These are phyloP conservation scores for Crepidodera aurea DNA, from an alignment of 2,888 invertebrate species.

Conservation along the genomic window DNA sequence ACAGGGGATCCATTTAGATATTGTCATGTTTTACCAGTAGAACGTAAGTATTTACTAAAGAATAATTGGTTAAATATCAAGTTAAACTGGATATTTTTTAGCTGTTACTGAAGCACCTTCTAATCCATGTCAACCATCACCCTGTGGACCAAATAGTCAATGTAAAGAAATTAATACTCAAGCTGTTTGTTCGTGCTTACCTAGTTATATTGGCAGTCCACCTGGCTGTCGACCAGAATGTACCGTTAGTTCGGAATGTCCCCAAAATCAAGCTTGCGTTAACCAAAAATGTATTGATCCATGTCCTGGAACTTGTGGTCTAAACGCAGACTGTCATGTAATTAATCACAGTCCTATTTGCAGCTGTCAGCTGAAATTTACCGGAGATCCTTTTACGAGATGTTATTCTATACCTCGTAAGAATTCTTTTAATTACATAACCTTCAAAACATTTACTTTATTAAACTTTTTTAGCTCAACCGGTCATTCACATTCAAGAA, in stretches of 20 bases:
- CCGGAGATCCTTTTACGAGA: slow-evolving; percentile 68
- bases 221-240: slow-evolving; percentile 80
- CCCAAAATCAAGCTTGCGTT: slow-evolving; percentile 70
- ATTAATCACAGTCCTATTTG: slow-evolving; percentile 71
- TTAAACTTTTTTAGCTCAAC: slow-evolving; percentile 43
- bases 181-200: slow-evolving; percentile 74
- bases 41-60: slow-evolving; percentile 63
- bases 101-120: slow-evolving; percentile 71
- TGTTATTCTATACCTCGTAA: slow-evolving; percentile 52
- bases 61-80: no score
- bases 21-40: slow-evolving; percentile 69
- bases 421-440: slow-evolving; percentile 31
- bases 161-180: slow-evolving; percentile 72
- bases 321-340: slow-evolving; percentile 66
- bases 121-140: slow-evolving; percentile 77
- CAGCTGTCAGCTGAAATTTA: slow-evolving; percentile 65
- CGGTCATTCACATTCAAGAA: slow-evolving; percentile 38
- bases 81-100: slow-evolving; percentile 86
- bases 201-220: slow-evolving; percentile 76
- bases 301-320: slow-evolving; percentile 73
- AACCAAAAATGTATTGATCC: slow-evolving; percentile 79
- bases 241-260: slow-evolving; percentile 74
- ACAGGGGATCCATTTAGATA: slow-evolving; percentile 77
- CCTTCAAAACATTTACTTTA: slow-evolving; percentile 31
- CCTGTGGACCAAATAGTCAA: slow-evolving; percentile 80